A percentile compares a stretch with the other conserved stretches of the same genome.
Conservation (phyloP, 2,888 invertebrate genomes). For the Erpobdella octoculata region DNA sequence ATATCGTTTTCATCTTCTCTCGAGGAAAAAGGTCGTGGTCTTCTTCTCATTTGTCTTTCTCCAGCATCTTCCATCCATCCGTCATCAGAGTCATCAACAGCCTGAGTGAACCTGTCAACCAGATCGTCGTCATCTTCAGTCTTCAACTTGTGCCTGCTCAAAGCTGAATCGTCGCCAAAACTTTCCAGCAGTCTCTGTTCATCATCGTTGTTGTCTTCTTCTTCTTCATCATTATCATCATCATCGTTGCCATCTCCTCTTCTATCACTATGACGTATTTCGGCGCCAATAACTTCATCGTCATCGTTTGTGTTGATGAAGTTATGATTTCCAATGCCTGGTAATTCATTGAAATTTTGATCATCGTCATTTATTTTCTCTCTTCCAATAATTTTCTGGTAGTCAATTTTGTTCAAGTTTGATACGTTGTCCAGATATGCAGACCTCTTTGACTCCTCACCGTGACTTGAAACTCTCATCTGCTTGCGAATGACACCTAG, state of each 20-base stretch:
- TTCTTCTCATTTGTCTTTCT: background rate
- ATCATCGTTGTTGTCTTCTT: slow-evolving; percentile 10
- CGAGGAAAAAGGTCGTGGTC: background rate
- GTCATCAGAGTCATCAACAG: background rate
- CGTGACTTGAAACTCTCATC: background rate
- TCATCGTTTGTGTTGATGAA: background rate
- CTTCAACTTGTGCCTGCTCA: background rate
- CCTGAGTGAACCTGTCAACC: background rate
- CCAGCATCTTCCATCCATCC: background rate
- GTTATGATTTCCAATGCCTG: background rate
- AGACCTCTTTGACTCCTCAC: background rate
- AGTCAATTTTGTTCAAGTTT: background rate
- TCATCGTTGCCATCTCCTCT: slow-evolving; percentile 3
- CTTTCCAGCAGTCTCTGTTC: background rate
- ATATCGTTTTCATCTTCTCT: background rate
- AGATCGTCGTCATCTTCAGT: slow-evolving; percentile 5
- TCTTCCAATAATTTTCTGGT: background rate
- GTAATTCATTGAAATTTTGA: background rate
- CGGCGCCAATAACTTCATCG: slow-evolving; percentile 7
- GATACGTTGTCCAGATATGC: background rate
- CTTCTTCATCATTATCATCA: background rate
- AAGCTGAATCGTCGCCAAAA: background rate
- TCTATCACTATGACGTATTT: background rate
- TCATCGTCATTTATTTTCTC: background rate
- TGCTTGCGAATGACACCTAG: background rate